Conservation (phyloP, 37 sponge, comb jelly and placozoan species). For the Ephydatia muelleri region DNA sequence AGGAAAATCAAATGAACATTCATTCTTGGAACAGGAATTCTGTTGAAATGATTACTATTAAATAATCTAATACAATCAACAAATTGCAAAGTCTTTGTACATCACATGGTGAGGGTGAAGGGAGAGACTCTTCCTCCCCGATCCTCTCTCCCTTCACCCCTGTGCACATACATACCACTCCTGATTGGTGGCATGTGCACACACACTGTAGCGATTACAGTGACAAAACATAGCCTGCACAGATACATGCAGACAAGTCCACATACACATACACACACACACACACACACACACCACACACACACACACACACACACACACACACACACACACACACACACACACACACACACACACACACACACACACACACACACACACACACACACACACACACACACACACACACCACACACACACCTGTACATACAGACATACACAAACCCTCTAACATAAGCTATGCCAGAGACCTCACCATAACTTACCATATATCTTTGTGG, state of each 20-base stretch:
- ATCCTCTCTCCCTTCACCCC: too few species aligned
- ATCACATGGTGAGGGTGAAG: too few species aligned
- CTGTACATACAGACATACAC: conserved; percentile 26
- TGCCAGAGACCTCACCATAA: background rate
- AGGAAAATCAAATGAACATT: background rate
- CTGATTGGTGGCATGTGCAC: too few species aligned
- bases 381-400: conserved; percentile 29
- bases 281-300: too few species aligned
- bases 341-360: background rate
- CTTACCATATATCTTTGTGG: background rate
- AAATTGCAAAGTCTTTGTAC: too few species aligned
- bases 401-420: too few species aligned
- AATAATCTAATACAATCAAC: too few species aligned
- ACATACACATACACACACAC: conserved; percentile 8
- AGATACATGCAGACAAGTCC: background rate
- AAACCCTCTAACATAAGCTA: conserved; percentile 20
- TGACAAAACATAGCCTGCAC: too few species aligned
- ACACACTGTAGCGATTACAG: too few species aligned
- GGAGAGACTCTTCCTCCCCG: too few species aligned
- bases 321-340: conserved; percentile 4
- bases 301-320: conserved; percentile 8
- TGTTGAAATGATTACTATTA: too few species aligned
- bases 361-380: background rate
- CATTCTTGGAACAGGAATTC: background rate
- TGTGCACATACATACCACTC: too few species aligned